Base-by-base conservation (phyloP, 2,888 invertebrate genomes). In the Euplexia lucipara region DNA sequence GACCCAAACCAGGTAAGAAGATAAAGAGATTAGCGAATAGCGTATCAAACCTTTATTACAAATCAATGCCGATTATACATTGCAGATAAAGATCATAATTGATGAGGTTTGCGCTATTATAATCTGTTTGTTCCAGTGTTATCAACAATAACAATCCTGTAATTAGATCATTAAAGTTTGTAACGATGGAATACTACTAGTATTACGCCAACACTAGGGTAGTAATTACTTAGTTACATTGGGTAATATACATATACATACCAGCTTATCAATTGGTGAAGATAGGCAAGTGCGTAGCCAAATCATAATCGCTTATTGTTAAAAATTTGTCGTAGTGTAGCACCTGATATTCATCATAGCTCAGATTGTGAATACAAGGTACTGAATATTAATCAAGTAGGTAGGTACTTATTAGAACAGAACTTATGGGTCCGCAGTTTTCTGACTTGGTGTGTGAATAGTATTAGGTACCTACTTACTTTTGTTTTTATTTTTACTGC, bases 51-150 rank as follows among this genome's bases (percentile, higher is more conserved):
- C 63, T 64, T 78, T 82, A 84, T 65, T 72, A 80, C 70, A 88
- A 88, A 90, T 89, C 87, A 88, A 72, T 81, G 82, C 57, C 61
- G 88, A 89, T 88, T 82, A 79, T 65, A 57, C 57, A 70, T 69
- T 26, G 12, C 26, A 59, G 86, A 87, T 85, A 83, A 22, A 73
- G 73, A 89, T 90, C 87, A 81, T 88, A 87, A 89, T 90, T 87
- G 83, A 85, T 86, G 65, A 84, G 83, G 79, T 83, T 82, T 80
- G 76, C 78, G 78, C 65, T 78, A 79, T 81, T 70, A 35, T 74
- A 78, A 79, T 75, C 72, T 62, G 73, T 82, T 76, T 71, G 64
- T 62, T 70, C 51, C 41, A 45, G 10, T 22, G 22, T 60, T 66
- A 70, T 74, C 62, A 53, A 67, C 12, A 53, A 49, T 53, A 75